A percentile compares a stretch with the other conserved stretches of the same genome.
Evolutionary conservation across 2,888 invertebrate species (phyloP).

Genomic region (Phorcus lineatus): DNA sequence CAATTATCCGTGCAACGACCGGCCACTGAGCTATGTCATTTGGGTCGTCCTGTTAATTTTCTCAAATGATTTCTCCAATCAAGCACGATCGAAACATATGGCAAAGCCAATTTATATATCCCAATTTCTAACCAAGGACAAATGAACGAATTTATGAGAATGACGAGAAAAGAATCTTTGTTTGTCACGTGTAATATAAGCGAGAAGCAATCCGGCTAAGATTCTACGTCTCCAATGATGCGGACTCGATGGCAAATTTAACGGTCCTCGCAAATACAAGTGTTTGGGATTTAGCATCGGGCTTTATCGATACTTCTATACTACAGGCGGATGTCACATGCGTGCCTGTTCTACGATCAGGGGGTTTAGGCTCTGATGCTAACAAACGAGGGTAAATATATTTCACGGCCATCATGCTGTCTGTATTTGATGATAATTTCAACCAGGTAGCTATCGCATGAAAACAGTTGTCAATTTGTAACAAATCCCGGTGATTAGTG

Average conservation of each 20-base stretch:
- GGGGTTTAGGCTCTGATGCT: background rate
- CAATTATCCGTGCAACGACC: background rate
- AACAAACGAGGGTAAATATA: constrained; percentile 21
- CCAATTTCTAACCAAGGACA: background rate
- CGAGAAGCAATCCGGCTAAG: background rate
- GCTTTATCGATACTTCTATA: background rate
- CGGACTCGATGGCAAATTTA: constrained; percentile 7
- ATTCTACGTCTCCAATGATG: background rate
- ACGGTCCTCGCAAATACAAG: constrained; percentile 5
- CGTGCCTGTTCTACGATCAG: background rate
- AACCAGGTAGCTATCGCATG: background rate
- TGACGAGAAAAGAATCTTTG: background rate
- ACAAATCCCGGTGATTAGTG: background rate
- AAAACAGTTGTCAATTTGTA: constrained; percentile 3
- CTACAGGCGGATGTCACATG: background rate
- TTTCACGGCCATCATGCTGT: background rate
- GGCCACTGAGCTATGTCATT: background rate
- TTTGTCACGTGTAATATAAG: background rate
- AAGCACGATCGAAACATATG: background rate
- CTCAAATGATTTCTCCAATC: background rate
- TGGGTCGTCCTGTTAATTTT: background rate
- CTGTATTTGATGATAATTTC: constrained; percentile 11
- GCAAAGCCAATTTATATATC: background rate
- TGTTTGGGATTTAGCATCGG: background rate
- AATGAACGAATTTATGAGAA: background rate